phyloP scores from a whole-genome alignment of 2,797 vertebrate species.

The Alcedo atthis region DNA sequence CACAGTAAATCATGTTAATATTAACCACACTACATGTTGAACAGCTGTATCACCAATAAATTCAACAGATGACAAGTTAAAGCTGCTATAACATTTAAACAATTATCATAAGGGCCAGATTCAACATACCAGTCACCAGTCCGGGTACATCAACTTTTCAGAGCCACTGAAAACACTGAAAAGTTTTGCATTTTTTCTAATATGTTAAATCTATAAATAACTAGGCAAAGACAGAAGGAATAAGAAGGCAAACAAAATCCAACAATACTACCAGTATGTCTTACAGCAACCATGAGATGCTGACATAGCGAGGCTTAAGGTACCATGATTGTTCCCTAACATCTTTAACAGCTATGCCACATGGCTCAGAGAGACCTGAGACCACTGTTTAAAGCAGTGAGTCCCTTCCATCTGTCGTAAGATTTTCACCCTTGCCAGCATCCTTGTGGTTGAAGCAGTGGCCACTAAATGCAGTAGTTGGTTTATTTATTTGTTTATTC shows the following conservation, averaged over 20 bases:
- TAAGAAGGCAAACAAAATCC: not conserved
- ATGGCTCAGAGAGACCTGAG: not conserved
- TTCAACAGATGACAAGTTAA: conserved; percentile 80
- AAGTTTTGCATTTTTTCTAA: not conserved
- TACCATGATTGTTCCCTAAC: not conserved
- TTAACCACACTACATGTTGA: conserved; percentile 72
- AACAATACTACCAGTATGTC: not conserved
- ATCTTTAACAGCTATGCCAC: not conserved
- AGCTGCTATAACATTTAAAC: conserved; percentile 77
- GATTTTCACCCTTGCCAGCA: not conserved
- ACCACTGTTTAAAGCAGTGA: not conserved
- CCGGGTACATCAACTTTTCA: conserved; percentile 35
- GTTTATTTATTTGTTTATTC: not conserved
- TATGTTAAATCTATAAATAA: not conserved
- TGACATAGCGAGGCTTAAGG: not conserved
- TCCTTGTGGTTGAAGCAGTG: not conserved
- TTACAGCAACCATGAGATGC: not conserved
- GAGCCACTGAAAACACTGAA: conserved; percentile 4
- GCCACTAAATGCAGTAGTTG: not conserved
- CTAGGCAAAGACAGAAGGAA: not conserved
- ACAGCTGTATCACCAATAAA: conserved; percentile 73
- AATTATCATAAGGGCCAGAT: conserved; percentile 73
- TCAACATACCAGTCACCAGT: conserved; percentile 69
- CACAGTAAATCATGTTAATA: conserved; percentile 82
- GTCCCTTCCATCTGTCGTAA: not conserved